Evolutionary conservation across 2,888 invertebrate genomes (phyloP).

Genomic region (Orgyia antiqua): DNA sequence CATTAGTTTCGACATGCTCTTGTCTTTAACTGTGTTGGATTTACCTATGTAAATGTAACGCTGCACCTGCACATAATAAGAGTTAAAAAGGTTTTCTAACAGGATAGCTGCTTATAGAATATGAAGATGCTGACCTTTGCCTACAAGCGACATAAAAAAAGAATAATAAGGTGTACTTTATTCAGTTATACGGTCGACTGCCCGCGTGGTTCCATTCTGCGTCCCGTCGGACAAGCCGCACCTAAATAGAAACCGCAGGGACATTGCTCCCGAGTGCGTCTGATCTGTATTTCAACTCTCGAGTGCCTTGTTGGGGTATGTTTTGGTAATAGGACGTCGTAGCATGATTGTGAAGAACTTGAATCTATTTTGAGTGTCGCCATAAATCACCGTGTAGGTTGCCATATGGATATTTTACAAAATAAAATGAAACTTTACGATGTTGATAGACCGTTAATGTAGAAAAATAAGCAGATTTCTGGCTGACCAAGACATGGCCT

Average conservation of each 20-base stretch:
- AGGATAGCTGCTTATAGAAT: no score
- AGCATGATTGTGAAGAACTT: constrained; percentile 5
- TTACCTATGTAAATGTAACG: no score
- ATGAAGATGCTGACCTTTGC: no score
- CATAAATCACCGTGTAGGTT: constrained; percentile 10
- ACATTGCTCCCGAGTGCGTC: constrained; percentile 68
- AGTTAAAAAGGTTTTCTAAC: no score
- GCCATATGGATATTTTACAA: constrained; percentile 17
- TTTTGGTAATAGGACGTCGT: constrained; percentile 31
- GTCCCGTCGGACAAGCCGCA: constrained; percentile 70
- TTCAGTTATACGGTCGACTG: constrained; percentile 64
- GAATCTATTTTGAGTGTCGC: constrained; percentile 10
- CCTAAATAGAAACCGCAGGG: constrained; percentile 78
- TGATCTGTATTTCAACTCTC: constrained; percentile 60
- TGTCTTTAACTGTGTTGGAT: no score
- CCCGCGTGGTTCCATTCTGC: constrained; percentile 65
- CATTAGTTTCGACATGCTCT: no score
- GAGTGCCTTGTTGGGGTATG: constrained; percentile 59
- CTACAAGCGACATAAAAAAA: no score
- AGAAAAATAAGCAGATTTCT: constrained; percentile 28
- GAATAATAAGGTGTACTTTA: no score
- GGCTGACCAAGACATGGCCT: constrained; percentile 35
- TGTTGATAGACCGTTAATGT: constrained; percentile 27
- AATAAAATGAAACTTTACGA: constrained; percentile 31
- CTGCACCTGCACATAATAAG: no score